Evolutionary conservation across 2,888 invertebrate genomes (phyloP), one percentile per base, ranked within the genome.

Genomic region (Conistra vaccinii): DNA sequence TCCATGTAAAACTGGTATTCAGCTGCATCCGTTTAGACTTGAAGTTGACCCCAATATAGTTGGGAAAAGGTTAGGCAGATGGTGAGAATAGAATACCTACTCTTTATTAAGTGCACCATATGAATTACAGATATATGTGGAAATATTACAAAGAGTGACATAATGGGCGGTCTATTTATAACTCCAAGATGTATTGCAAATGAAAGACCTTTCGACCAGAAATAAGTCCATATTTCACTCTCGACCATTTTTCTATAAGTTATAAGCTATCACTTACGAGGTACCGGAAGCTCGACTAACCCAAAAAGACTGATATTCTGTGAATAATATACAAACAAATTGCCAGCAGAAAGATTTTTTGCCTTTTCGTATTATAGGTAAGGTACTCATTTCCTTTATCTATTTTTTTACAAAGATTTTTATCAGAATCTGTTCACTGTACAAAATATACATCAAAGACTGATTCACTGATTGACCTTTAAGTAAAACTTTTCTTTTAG

Each of bases 221-320:
- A 76, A 77, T 70, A 60, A 63, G 62, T 65, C 61, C 72, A 70
- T 80, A 83, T 78, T 66, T 80, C 48, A 73, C 1, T 51, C 2
- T 32, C 6, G 12, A n/a, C 17, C 29, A 57, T 76, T 73, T 75
- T 74, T 73, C 29, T 53, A 42, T 69, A 60, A 51, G 3, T 35
- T 48, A 48, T 53, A 48, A 60, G 51, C 39, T 57, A 73, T 60
- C 39, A 55, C 32, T 81, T 74, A 42, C 32, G 23, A 20, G 20
- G 17, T 39, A 12, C 48, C n/a, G 62, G 55, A 69, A 51, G 12
- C 23, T 53, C 32, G 23, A 65, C 35, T 70, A 17, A 4, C 23
- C 23, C 17, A 23, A 70, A 66, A 48, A 65, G 1, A 17, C 5
- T 17, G 6, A 14, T 26, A 76, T 39, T 69, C 35, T 23, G n/a